Base-by-base conservation (phyloP, 2,797 vertebrate species). In the Alauda arvensis region DNA sequence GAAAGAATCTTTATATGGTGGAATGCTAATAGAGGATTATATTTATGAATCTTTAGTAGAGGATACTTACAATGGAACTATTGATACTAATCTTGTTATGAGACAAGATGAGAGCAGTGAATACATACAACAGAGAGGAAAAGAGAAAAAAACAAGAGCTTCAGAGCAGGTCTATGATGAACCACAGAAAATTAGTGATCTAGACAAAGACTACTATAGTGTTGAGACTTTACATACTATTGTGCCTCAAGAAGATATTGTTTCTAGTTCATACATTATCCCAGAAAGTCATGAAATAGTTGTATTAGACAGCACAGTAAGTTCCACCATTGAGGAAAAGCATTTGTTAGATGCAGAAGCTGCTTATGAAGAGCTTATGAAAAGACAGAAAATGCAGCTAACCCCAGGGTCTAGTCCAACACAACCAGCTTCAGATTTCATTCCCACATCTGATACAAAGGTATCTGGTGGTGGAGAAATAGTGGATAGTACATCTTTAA, bases 11-110 rank as follows among this genome's bases (percentile, higher is more conserved):
- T 97, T 99, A 40, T 99, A 99, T 94, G 98, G 98, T 57, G 99
- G 99, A 68, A 99, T 99, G 99, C 55, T 99, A 93, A 99, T 99
- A 96, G 99, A 99, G 81, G 99, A 99, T 96, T 99, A 99, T 95
- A 98, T 99, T 94, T 99, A 99, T 90, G 99, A 99, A 87, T 99
- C 99, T 68, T 97, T 99, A 93, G 97, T 99, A 85, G 99, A 98
- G 85, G 98, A 98, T 63, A 96, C 97, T 37, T 98, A 97, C 70
- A 96, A 82, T 95, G 97, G 97, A 88, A 93, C 94, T 26, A 95
- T 96, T 39, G 94, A 97, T 72, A 67, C 96, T n/a, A 96, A 45
- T 87, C 89, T 97, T 89, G 78, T 97, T 86, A 67, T 85, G 79
- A 93, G 92, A 83, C 96, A 97, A 80, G 97, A 97, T 34, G 97